Base-by-base conservation (phyloP, 2,888 invertebrate genomes). In the Sarcophaga subvicina region DNA sequence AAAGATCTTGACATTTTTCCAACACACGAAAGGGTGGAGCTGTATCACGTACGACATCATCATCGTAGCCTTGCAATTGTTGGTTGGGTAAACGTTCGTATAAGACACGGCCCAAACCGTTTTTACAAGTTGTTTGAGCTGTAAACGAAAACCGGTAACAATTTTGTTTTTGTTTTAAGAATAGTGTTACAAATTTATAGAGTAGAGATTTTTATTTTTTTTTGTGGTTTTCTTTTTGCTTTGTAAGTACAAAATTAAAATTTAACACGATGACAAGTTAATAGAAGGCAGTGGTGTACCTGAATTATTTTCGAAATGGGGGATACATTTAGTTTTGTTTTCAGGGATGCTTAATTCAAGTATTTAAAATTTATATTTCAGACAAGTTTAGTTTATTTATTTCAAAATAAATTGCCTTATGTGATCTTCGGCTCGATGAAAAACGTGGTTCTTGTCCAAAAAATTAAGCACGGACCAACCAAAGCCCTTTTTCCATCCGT, bases 41-140 rank as follows among this genome's bases (percentile, higher is more conserved):
- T 12, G 97, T 96, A 89, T 98, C 97, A 88, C 97, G 95, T 90
- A 98, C 97, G 90, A 97, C 96, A 92, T 98, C 98, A 90, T 98
- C 97, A 90, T 98, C 97, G 90, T 97, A 98, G 87, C 97, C 97
- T 94, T 97, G 97, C 60, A 98, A 94, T 93, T 98, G 98, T 91
- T 97, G 97, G 93, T 98, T 98, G 62, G 98, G 97, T 90, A 98
- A 94, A 91, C 98, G 95, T 94, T 98, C 98, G 92, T 98, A 98
- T 94, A 97, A 96, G 59, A 98, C 96, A 91, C 97, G 95, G 63
- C 98, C 98, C 92, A 97, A 95, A 80, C 98, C 98, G 92, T 97
- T 97, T 92, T 98, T 98, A 93, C 98, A 98, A 85, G 97, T 97
- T 88, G 97, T 98, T 95, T 98, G 98, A 91, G 93, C 93, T 93